phyloP scores from a whole-genome alignment of 2,113 vertebrate genomes.

The Steatornis caripensis region DNA sequence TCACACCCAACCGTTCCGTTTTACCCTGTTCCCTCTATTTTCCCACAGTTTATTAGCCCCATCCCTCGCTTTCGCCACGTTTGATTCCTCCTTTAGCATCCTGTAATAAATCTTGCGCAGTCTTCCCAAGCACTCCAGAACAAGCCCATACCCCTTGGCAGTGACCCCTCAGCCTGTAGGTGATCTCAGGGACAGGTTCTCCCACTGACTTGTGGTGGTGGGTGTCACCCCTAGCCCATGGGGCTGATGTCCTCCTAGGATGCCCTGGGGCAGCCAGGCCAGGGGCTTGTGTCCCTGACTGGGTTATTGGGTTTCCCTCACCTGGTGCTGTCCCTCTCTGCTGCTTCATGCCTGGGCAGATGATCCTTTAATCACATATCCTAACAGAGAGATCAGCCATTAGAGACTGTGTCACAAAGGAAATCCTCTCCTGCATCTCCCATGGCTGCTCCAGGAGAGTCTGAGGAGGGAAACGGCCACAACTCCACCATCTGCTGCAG shows the following conservation, averaged over 20 bases:
- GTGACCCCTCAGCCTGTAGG: neutral
- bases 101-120: neutral
- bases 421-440: neutral
- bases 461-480: neutral
- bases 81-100: neutral
- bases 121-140: neutral
- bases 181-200: neutral
- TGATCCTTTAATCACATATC: neutral
- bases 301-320: rapidly evolving
- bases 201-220: neutral
- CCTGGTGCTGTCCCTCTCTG: rapidly evolving
- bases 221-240: rapidly evolving
- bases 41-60: neutral
- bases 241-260: neutral
- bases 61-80: neutral
- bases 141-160: neutral
- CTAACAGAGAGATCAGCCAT: neutral
- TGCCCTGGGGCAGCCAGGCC: too few species aligned
- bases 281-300: neutral
- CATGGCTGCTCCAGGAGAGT: neutral
- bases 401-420: neutral
- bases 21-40: neutral
- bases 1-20: neutral
- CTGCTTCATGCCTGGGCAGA: neutral
- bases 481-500: neutral